These are phyloP conservation scores for Priocnemis perturbator DNA, from an alignment of 2,888 invertebrate species.

Conservation along the genomic window DNA sequence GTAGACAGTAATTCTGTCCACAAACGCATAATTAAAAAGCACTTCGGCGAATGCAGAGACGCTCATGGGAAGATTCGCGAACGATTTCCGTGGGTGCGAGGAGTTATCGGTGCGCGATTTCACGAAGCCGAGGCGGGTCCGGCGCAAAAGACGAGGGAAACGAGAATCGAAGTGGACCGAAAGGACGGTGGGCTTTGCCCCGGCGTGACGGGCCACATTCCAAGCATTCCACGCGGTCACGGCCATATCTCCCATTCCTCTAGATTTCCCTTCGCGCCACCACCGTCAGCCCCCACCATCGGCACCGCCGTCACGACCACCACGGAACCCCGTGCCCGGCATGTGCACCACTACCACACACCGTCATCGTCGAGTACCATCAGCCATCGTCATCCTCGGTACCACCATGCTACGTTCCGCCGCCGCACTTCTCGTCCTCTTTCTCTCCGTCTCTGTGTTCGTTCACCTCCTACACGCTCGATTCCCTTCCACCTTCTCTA, in stretches of 20 bases:
- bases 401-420: too few relatives aligned
- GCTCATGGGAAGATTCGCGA: too few relatives aligned
- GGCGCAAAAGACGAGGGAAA: slow-evolving; percentile 42
- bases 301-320: slow-evolving; percentile 27
- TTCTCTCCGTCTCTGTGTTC: slow-evolving; percentile 2
- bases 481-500: background rate
- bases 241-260: slow-evolving; percentile 74
- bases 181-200: slow-evolving; percentile 61
- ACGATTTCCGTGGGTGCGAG: background rate
- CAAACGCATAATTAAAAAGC: too few relatives aligned
- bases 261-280: slow-evolving; percentile 59
- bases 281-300: slow-evolving; percentile 7
- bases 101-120: slow-evolving; percentile 41
- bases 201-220: slow-evolving; percentile 74
- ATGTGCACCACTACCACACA: background rate
- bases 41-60: too few relatives aligned
- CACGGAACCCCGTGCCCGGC: slow-evolving; percentile 35
- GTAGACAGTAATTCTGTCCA: too few relatives aligned
- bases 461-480: background rate
- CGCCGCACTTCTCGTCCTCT: slow-evolving; percentile 18
- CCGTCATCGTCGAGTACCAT: slow-evolving; percentile 26
- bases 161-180: slow-evolving; percentile 65
- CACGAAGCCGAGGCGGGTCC: slow-evolving; percentile 24
- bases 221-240: slow-evolving; percentile 72
- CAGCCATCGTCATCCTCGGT: too few relatives aligned